Percentiles rank a stretch among this genome's conserved stretches.
These are phyloP conservation scores for Salticus scenicus DNA, from an alignment of 2,888 invertebrate species.

Conservation along the genomic window DNA sequence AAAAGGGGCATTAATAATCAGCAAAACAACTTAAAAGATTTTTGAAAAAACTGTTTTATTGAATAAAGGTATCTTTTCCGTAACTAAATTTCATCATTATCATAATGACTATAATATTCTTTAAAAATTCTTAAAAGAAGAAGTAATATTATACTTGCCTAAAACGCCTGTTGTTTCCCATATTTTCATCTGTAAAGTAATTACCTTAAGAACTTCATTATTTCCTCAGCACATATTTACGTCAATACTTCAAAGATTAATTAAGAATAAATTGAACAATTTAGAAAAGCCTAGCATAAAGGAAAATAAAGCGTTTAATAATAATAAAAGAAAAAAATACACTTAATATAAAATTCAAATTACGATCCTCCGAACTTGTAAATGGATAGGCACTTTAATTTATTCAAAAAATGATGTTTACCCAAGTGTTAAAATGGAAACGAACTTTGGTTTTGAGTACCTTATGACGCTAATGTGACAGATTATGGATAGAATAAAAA, in stretches of 20 bases:
- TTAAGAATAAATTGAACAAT: slow-evolving; percentile 68
- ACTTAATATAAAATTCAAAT: slow-evolving; percentile 65
- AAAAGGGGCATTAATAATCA: background rate
- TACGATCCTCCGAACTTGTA: slow-evolving; percentile 51
- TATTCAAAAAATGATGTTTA: slow-evolving; percentile 49
- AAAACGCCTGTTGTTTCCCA: slow-evolving; percentile 64
- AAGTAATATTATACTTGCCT: slow-evolving; percentile 45
- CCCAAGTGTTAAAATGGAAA: slow-evolving; percentile 48
- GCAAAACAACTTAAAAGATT: background rate
- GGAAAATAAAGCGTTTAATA: slow-evolving; percentile 41
- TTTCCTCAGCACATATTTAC: slow-evolving; percentile 60
- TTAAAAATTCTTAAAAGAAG: slow-evolving; percentile 38
- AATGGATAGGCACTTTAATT: slow-evolving; percentile 55
- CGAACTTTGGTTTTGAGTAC: slow-evolving; percentile 21
- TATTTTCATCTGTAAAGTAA: slow-evolving; percentile 64
- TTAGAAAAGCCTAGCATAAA: slow-evolving; percentile 56
- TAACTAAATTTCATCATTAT: slow-evolving; percentile 44
- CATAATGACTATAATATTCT: slow-evolving; percentile 58
- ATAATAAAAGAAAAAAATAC: slow-evolving; percentile 36
- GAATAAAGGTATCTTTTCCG: slow-evolving; percentile 37
- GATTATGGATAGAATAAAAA: slow-evolving; percentile 51
- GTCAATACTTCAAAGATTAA: slow-evolving; percentile 65
- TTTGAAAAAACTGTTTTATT: slow-evolving; percentile 28
- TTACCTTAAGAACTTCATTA: slow-evolving; percentile 66
- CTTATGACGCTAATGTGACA: slow-evolving; percentile 59